phyloP scores from a whole-genome alignment of 2,797 vertebrate genomes.

The Luscinia megarhynchos region DNA sequence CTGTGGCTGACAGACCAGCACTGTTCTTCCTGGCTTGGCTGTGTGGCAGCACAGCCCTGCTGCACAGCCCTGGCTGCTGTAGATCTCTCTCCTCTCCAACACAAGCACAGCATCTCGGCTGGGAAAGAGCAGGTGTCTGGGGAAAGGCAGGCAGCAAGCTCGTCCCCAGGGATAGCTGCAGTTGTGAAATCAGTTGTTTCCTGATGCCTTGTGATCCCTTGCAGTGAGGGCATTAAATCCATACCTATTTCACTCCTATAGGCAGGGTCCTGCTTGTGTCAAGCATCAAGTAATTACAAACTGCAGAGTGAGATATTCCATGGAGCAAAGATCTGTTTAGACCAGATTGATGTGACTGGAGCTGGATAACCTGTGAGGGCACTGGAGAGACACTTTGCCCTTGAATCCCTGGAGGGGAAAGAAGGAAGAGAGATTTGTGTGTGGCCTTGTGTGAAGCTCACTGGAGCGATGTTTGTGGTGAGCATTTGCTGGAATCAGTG shows the following conservation, averaged over 20 bases:
- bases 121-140: not conserved
- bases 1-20: not conserved
- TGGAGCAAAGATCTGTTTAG: not conserved
- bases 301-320: not conserved
- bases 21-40: not conserved
- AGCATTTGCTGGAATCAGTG: not conserved
- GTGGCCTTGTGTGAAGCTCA: fast-evolving
- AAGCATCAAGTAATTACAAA: not conserved
- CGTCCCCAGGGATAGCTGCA: not conserved
- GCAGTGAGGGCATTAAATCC: not conserved
- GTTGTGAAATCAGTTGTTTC: not conserved
- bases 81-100: not conserved
- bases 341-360: not conserved
- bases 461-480: not conserved
- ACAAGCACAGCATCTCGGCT: not conserved
- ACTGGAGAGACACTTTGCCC: not conserved
- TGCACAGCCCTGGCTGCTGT: not conserved
- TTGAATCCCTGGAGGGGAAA: not conserved
- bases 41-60: not conserved
- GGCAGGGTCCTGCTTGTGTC: not conserved
- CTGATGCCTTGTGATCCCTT: not conserved
- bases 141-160: not conserved
- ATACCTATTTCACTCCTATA: not conserved
- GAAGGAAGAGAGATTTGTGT: not conserved
- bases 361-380: not conserved